phyloP scores from a whole-genome alignment of 2,113 vertebrate species.

The Setophaga coronata region DNA sequence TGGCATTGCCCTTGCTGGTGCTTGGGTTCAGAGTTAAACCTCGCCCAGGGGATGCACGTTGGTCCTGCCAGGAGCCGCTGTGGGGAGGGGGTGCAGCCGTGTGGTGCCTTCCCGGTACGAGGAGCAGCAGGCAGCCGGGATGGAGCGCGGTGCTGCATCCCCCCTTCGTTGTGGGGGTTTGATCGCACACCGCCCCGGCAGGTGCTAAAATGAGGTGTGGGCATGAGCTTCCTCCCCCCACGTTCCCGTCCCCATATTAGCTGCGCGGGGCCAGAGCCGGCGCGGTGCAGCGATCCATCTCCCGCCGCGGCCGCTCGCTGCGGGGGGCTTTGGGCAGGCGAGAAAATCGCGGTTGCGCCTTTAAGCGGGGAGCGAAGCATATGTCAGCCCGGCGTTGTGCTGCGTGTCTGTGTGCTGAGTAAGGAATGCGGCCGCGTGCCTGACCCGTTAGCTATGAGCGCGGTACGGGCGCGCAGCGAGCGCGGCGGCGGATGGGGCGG shows the following conservation, averaged over 20 bases:
- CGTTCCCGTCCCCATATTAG: not conserved
- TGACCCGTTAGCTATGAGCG: slow-evolving; percentile 79
- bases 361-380: slow-evolving; percentile 55
- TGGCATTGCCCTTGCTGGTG: not conserved
- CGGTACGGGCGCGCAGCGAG: slow-evolving; percentile 64
- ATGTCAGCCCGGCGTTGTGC: slow-evolving; percentile 72
- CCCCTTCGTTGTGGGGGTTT: not conserved
- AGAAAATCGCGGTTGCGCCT: slow-evolving; percentile 46
- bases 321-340: not conserved
- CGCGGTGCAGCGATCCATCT: not conserved
- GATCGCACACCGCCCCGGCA: not conserved
- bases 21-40: not conserved
- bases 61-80: not conserved
- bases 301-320: not conserved
- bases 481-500: slow-evolving; percentile 49
- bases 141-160: not conserved
- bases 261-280: not conserved
- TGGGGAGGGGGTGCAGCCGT: not conserved
- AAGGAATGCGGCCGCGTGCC: slow-evolving; percentile 88
- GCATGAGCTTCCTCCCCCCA: not conserved
- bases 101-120: not conserved
- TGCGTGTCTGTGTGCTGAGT: slow-evolving; percentile 89
- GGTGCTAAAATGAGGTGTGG: not conserved
- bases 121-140: not conserved
- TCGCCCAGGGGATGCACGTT: fast-evolving